phyloP scores from a whole-genome alignment of 2,113 vertebrate species.

The Saccopteryx leptura region DNA sequence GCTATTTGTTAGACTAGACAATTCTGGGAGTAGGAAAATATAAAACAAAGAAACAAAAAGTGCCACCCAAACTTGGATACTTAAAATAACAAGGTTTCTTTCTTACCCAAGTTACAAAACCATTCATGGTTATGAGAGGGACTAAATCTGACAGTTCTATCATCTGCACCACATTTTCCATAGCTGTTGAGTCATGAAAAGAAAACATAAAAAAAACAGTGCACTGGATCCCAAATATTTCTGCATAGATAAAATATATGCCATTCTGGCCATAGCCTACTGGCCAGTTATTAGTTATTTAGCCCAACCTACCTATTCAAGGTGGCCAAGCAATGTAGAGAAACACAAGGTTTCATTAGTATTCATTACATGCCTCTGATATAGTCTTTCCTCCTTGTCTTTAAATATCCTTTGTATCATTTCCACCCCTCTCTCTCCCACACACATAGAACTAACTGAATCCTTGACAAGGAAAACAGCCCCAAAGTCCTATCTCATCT shows the following conservation, averaged over 20 bases:
- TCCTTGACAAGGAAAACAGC: background rate
- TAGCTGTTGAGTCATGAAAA: background rate
- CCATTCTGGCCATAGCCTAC: too few relatives aligned
- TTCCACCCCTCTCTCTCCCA: background rate
- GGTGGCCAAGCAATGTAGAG: background rate
- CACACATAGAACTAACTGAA: background rate
- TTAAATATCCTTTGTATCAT: background rate
- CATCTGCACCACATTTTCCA: background rate
- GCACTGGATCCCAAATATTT: accelerated
- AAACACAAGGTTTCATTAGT: background rate
- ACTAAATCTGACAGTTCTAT: background rate
- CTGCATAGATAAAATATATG: background rate
- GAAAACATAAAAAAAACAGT: background rate
- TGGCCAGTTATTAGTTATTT: background rate
- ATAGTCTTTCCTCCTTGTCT: background rate
- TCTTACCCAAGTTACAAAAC: background rate
- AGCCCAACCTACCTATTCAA: background rate
- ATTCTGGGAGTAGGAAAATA: background rate
- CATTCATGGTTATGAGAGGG: background rate
- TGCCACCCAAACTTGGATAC: background rate
- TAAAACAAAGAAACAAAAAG: background rate
- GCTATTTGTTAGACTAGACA: background rate
- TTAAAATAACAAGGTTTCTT: background rate
- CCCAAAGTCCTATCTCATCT: background rate
- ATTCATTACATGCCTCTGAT: background rate